Conservation (phyloP, 1,140 invertebrate species). For the Radopholus similis region DNA sequence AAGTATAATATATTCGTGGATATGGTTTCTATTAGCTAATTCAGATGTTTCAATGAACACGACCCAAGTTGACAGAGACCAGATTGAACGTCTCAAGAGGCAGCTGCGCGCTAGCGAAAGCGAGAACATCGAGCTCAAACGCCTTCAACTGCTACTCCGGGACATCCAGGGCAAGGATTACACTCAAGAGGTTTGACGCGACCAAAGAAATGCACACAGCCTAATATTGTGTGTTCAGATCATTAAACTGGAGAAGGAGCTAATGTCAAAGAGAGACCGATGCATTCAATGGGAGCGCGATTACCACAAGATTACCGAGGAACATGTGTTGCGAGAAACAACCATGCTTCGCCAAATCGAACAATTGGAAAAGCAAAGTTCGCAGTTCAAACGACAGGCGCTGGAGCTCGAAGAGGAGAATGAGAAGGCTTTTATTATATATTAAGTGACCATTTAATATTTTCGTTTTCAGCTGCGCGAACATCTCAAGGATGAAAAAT, state of each 20-base stretch:
- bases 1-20: background rate
- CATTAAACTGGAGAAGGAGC: background rate
- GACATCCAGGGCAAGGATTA: background rate
- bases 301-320: background rate
- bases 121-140: background rate
- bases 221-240: background rate
- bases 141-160: background rate
- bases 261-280: background rate
- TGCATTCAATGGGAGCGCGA: background rate
- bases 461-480: conserved; percentile 8
- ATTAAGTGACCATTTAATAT: background rate
- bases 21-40: background rate
- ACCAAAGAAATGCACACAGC: background rate
- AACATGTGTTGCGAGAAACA: background rate
- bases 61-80: background rate
- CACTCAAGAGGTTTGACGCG: conserved; percentile 3
- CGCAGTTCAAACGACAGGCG: background rate
- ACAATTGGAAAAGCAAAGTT: background rate
- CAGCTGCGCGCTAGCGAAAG: background rate
- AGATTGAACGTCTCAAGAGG: background rate
- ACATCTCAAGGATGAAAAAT: background rate
- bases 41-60: background rate
- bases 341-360: background rate
- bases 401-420: conserved; percentile 15
- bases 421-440: background rate